phyloP scores from a whole-genome alignment of 2,113 vertebrate genomes.

The Thryonomys swinderianus region DNA sequence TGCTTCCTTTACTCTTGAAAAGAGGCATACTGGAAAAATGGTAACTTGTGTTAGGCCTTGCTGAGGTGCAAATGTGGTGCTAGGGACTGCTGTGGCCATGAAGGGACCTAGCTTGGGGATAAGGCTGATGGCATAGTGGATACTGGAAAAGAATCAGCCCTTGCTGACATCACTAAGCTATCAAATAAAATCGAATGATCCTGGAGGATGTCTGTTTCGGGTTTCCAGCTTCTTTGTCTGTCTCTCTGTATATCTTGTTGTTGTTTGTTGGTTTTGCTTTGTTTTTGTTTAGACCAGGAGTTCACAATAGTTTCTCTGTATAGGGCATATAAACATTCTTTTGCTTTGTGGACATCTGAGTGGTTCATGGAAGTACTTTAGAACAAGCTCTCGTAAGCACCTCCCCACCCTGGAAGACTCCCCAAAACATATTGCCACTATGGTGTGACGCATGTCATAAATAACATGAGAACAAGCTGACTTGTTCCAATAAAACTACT shows the following conservation, averaged over 20 bases:
- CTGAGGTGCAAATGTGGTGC: not conserved
- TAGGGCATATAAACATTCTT: not conserved
- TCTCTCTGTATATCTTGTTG: not conserved
- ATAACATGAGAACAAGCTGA: not conserved
- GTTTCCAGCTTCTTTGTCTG: not conserved
- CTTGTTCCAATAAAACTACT: not conserved
- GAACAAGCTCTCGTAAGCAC: slow-evolving; percentile 86
- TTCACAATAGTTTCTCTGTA: not conserved
- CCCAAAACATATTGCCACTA: slow-evolving; percentile 76
- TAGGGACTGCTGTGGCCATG: not conserved
- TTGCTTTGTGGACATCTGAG: slow-evolving; percentile 71
- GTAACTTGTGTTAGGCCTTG: not conserved
- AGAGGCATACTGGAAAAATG: not conserved
- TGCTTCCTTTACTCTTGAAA: not conserved
- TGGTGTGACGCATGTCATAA: not conserved
- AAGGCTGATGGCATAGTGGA: not conserved
- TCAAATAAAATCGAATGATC: not conserved
- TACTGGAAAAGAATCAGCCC: not conserved
- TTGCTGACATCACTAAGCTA: not conserved
- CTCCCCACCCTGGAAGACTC: slow-evolving; percentile 81
- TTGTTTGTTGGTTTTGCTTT: not conserved
- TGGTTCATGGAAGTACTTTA: slow-evolving; percentile 79
- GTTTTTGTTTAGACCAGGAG: not conserved
- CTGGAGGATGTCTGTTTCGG: not conserved
- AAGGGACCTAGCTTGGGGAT: not conserved